Conservation (phyloP, 2,888 invertebrate genomes). For the Crocallis elinguaria region DNA sequence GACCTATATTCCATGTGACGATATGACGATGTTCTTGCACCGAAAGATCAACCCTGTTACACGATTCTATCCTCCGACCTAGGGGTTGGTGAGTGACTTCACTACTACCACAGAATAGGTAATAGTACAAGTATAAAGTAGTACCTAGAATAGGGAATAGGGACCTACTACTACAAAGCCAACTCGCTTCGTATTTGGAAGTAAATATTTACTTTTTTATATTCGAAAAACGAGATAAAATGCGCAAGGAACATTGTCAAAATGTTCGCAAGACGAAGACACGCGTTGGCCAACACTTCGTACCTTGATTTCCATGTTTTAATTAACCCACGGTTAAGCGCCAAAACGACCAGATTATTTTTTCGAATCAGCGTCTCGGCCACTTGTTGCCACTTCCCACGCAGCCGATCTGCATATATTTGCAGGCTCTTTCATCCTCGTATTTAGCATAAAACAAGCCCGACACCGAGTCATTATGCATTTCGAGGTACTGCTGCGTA, state of each 20-base stretch:
- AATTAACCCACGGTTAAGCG: constrained; percentile 66
- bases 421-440: constrained; percentile 76
- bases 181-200: too few species aligned
- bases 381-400: constrained; percentile 84
- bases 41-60: too few species aligned
- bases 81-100: too few species aligned
- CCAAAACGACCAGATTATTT: constrained; percentile 61
- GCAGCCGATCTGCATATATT: constrained; percentile 80
- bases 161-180: too few species aligned
- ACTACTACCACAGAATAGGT: too few species aligned
- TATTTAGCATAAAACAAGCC: constrained; percentile 82
- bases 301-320: constrained; percentile 56
- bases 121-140: too few species aligned
- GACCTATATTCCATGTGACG: too few species aligned
- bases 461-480: constrained; percentile 80
- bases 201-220: background rate
- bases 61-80: too few species aligned
- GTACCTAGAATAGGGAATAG: too few species aligned
- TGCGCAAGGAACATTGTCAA: background rate
- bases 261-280: background rate
- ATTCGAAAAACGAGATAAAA: background rate
- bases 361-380: constrained; percentile 64
- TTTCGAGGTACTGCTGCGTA: constrained; percentile 76
- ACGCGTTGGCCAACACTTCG: constrained; percentile 15
- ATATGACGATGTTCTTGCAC: too few species aligned